Evolutionary conservation across 2,113 vertebrate genomes (phyloP), one percentile per base, ranked within the genome.

Genomic region (Neomonachus schauinslandi): DNA sequence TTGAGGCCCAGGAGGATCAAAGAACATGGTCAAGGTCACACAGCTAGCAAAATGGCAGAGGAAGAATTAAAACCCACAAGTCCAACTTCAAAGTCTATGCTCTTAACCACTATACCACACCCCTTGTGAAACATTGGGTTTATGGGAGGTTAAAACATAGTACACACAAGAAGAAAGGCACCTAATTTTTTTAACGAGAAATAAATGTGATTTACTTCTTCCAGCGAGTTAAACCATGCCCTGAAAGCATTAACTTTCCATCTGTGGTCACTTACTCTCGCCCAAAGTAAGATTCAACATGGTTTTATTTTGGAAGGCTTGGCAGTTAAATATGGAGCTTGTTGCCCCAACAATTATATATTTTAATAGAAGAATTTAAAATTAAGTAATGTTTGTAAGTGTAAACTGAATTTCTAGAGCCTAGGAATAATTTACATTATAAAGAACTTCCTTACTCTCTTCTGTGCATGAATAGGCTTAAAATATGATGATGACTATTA

Each of bases 361-460:
- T 91, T 93, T 96, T 95, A 97, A 97, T 93, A 93, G 67, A 84
- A 97, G 93, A 91, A 95, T 98, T 82, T 96, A 76, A 98, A 97
- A 98, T 85, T 94, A 87, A 97, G 86, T 82, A 80, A 97, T 97
- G 83, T 95, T 95, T 95, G 71, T 96, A 95, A 93, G 92, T 57
- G n/a, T 92, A 97, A 98, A 95, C 87, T 59, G 93, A 95, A 96
- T 97, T 93, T 95, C 92, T 95, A 76, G 91, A 51, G 76, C 79
- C 84, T 72, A 71, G 89, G 63, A 85, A 90, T 97, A 24, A 98
- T 98, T 98, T 98, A 91, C 97, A 97, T 98, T 49, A 97, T 86
- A 97, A 98, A 97, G 96, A 91, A 97, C 96, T 95, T 91, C 95
- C 91, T 97, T 82, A 80, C 72, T 94, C 94, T 97, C 33, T 91